A percentile compares a stretch with the other conserved stretches of the same genome.
Conservation (phyloP, 2,113 vertebrate genomes). For the Zosterops pallidus region DNA sequence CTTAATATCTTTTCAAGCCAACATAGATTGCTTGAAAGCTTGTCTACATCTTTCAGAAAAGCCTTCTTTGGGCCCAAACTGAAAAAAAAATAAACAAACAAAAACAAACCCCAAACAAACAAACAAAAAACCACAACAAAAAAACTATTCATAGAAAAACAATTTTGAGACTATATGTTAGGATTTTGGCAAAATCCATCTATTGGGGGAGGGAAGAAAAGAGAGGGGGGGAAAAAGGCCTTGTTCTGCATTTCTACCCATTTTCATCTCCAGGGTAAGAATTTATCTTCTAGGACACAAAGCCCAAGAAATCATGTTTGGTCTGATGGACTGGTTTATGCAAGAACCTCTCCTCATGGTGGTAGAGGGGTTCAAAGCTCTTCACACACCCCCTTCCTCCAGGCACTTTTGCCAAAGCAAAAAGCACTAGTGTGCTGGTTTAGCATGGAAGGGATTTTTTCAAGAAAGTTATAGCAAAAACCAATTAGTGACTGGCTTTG, state of each 20-base stretch:
- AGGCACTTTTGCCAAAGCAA: not conserved
- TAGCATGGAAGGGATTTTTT: too few species aligned
- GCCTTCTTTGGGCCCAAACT: not conserved
- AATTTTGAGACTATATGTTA: not conserved
- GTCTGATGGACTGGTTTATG: not conserved
- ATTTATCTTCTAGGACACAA: not conserved
- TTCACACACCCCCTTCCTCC: not conserved
- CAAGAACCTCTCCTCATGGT: not conserved
- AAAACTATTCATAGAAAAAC: not conserved
- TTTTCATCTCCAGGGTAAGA: not conserved
- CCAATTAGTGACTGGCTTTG: too few species aligned
- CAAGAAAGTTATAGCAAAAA: too few species aligned
- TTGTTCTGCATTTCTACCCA: not conserved
- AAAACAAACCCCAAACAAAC: not conserved
- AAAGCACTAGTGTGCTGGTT: not conserved
- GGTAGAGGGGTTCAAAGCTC: not conserved
- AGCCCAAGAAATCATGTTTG: not conserved
- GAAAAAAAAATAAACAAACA: not conserved
- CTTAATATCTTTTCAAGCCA: not conserved
- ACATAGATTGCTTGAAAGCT: not conserved
- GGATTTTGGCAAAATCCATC: not conserved
- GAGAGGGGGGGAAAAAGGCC: not conserved
- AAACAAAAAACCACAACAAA: not conserved
- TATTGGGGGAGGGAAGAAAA: not conserved
- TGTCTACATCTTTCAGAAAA: not conserved